A percentile compares a stretch with the other conserved stretches of the same genome.
These are phyloP conservation scores for Harpagifer antarcticus DNA, from an alignment of 2,797 vertebrate genomes.

Conservation along the genomic window DNA sequence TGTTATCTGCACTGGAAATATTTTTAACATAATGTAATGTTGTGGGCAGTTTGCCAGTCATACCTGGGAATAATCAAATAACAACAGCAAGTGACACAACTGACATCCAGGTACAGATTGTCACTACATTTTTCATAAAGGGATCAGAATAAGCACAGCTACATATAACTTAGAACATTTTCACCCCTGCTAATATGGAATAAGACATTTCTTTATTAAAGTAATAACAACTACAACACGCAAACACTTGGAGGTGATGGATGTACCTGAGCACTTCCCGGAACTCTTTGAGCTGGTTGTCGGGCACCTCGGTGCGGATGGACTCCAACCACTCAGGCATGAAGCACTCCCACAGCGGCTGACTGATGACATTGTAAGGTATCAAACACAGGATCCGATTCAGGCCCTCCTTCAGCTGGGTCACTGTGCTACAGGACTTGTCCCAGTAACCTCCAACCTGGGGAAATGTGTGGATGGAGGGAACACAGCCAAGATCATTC, in stretches of 20 bases:
- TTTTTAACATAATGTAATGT: background rate
- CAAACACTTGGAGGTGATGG: background rate
- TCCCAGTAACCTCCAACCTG: constrained; percentile 99
- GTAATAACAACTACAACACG: background rate
- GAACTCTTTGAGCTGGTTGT: constrained; percentile 96
- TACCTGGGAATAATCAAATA: background rate
- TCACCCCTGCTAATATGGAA: background rate
- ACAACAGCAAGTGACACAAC: background rate
- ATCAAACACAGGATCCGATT: constrained; percentile 98
- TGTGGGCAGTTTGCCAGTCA: background rate
- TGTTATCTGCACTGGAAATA: constrained; percentile 4
- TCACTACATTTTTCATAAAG: background rate
- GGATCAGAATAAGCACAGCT: background rate
- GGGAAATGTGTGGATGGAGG: background rate
- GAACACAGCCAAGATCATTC: background rate
- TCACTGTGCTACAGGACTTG: constrained; percentile 96
- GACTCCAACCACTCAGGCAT: constrained; percentile 99
- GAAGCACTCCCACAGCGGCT: constrained; percentile 97
- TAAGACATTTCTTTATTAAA: constrained; percentile 1
- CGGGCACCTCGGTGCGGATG: constrained; percentile 96
- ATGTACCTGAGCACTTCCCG: constrained; percentile 96
- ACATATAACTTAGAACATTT: background rate
- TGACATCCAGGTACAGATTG: background rate
- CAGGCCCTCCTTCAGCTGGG: constrained; percentile 96
- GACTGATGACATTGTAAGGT: constrained; percentile 98